Evolutionary conservation across 2,113 vertebrate genomes (phyloP).

Genomic region (Hyaena hyaena): DNA sequence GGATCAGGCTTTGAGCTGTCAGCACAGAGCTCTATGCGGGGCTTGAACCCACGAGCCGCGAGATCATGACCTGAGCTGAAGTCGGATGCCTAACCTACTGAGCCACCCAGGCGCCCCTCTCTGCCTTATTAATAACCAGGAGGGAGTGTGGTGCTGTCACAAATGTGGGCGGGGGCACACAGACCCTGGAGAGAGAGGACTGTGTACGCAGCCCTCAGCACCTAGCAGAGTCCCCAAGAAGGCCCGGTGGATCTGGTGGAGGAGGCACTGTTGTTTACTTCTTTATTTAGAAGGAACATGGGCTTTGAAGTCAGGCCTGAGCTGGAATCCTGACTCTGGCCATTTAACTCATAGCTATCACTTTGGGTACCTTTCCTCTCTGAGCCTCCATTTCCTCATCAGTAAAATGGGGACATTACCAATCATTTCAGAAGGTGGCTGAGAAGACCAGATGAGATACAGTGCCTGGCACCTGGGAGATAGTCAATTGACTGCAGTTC

Average conservation of each 20-base stretch:
- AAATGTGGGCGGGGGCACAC: background rate
- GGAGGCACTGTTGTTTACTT: background rate
- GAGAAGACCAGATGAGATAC: background rate
- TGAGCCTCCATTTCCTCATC: background rate
- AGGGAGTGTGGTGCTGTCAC: accelerated
- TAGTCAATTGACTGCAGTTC: background rate
- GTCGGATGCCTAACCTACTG: too few relatives aligned
- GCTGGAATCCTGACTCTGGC: background rate
- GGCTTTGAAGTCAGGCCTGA: background rate
- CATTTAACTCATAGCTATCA: background rate
- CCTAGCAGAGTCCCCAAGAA: background rate
- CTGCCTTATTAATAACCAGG: background rate
- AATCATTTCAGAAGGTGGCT: background rate
- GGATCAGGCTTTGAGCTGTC: too few relatives aligned
- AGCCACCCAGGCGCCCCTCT: background rate
- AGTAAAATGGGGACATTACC: background rate
- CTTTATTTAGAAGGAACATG: background rate
- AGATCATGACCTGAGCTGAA: too few relatives aligned
- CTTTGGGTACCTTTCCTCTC: background rate
- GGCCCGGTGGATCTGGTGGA: accelerated
- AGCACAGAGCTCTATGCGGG: too few relatives aligned
- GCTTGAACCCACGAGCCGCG: too few relatives aligned
- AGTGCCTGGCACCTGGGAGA: background rate
- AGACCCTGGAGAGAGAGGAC: background rate
- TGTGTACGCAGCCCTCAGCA: background rate